A percentile compares a stretch with the other conserved stretches of the same genome.
These are phyloP conservation scores for Thamnaconus septentrionalis DNA, from an alignment of 2,113 vertebrate genomes.

Conservation along the genomic window DNA sequence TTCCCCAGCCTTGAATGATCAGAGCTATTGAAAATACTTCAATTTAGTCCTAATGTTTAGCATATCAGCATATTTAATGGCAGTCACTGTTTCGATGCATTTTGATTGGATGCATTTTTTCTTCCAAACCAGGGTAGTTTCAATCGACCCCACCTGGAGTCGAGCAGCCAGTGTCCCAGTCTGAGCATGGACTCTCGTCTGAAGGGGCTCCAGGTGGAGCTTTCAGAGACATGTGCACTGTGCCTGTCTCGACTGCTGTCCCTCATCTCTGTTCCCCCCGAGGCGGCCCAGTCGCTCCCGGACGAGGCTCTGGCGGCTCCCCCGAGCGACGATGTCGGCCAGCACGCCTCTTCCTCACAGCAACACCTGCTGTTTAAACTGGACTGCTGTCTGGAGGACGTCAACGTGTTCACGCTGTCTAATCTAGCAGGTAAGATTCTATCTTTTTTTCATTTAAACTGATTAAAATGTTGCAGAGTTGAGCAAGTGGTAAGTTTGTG, in stretches of 20 bases:
- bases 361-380: constrained; percentile 84
- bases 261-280: constrained; percentile 60
- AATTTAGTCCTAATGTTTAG: no score
- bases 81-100: no score
- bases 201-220: constrained; percentile 89
- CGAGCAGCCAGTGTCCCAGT: constrained; percentile 74
- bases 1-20: no score
- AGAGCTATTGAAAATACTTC: no score
- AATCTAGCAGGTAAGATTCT: constrained; percentile 84
- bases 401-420: constrained; percentile 90
- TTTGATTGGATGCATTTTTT: not conserved
- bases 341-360: constrained; percentile 22
- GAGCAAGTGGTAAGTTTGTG: no score
- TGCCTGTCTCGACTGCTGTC: constrained; percentile 89
- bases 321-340: constrained; percentile 14
- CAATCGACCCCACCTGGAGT: constrained; percentile 79
- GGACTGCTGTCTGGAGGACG: constrained; percentile 87
- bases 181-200: constrained; percentile 86
- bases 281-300: constrained; percentile 7
- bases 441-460: not conserved
- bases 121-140: constrained; percentile 83
- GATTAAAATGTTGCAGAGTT: not conserved
- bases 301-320: constrained; percentile 32
- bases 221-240: constrained; percentile 88
- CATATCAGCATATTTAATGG: no score